Base-by-base conservation (phyloP, 2,113 vertebrate genomes). In the Strigops habroptila region DNA sequence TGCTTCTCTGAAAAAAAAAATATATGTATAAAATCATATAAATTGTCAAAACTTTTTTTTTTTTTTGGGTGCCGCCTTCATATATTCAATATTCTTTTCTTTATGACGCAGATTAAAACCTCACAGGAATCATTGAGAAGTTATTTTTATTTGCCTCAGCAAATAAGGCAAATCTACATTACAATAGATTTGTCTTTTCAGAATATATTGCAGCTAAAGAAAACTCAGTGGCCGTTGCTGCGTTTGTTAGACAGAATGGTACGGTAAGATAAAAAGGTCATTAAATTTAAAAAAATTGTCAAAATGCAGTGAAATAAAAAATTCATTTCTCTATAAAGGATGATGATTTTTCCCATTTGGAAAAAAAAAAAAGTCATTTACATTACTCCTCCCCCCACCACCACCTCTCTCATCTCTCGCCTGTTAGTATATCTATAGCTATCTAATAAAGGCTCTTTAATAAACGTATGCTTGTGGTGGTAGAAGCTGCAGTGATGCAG, bases 391-490 rank as follows among this genome's bases (percentile, higher is more conserved):
- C 91, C 81, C 76, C 74, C 92, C 95, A 24, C 46, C 57, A 37
- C 41, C 75, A 78, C 91, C 93, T 95, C 98, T 96, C 94, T 86
- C 94, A 91, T 85, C 82, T 98, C 87, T 97, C 4, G 78, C 92
- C 95, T 95, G 78, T 97, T 97, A 97, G 98, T 97, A 28, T 84
- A 84, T 93, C 95, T 93, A 75, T 89, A 92, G 95, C 97, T 96
- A 95, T 98, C 98, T 98, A 98, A 98, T 98, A 98, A 98, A 98
- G 98, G 95, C 97, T 99, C 98, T 98, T 99, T 99, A 99, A 99
- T 99, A 99, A 99, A 99, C 98, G 98, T 98, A 98, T 98, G 99
- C 98, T 98, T 98, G 95, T 97, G 98, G 98, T 98, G 89, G 97
- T 95, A 88, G 96, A 91, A 93, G 97, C 98, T 98, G 98, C 98